Evolutionary conservation across 2,113 vertebrate species (phyloP).

Genomic region (Herpailurus yagouaroundi): DNA sequence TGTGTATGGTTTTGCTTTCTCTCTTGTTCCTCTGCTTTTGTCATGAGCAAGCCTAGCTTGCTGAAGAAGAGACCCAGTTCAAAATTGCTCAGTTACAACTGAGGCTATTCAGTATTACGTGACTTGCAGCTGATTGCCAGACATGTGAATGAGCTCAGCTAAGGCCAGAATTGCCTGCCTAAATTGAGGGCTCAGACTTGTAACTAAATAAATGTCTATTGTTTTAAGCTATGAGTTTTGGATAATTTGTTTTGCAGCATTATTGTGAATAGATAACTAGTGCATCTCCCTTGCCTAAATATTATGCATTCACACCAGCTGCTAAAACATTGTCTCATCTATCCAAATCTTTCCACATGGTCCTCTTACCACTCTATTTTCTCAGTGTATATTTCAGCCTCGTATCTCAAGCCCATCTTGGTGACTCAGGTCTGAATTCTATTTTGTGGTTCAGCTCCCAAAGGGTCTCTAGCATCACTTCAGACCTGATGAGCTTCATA

Average conservation of each 20-base stretch:
- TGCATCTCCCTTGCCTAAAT: background rate
- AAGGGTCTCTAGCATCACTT: background rate
- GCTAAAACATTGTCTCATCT: background rate
- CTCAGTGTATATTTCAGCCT: background rate
- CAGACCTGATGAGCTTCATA: background rate
- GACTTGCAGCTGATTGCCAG: background rate
- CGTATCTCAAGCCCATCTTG: background rate
- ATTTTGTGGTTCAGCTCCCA: background rate
- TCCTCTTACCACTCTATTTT: background rate
- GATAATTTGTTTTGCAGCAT: background rate
- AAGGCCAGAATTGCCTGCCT: background rate
- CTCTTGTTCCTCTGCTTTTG: background rate
- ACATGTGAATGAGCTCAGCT: background rate
- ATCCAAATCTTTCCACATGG: background rate
- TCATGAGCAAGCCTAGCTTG: background rate
- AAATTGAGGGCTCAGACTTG: background rate
- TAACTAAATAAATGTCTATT: background rate
- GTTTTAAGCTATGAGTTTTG: background rate
- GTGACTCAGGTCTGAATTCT: background rate
- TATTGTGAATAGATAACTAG: background rate
- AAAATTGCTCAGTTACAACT: background rate
- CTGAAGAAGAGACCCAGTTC: background rate
- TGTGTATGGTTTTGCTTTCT: background rate
- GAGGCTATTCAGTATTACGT: slow-evolving; percentile 2
- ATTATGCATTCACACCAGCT: background rate